phyloP scores from a whole-genome alignment of 2,113 vertebrate genomes.

The Epinephelus fuscoguttatus region DNA sequence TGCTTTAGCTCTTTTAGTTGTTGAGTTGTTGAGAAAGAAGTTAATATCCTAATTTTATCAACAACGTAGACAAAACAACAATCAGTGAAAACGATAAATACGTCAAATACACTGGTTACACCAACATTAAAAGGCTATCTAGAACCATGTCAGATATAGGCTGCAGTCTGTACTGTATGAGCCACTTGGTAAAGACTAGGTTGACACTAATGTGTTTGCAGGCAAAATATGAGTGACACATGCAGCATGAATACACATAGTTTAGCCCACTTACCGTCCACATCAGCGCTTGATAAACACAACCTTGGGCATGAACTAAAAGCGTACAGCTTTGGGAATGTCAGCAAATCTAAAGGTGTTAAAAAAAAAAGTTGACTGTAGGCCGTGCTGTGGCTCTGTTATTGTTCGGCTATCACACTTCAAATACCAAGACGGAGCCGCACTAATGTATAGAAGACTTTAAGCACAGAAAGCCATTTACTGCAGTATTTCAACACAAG shows the following conservation, averaged over 20 bases:
- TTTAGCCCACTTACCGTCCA: background rate
- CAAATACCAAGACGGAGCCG: background rate
- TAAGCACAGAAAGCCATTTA: background rate
- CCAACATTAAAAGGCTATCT: background rate
- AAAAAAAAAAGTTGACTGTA: background rate
- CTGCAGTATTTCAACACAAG: background rate
- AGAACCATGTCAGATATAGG: too few species aligned
- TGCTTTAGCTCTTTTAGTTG: too few species aligned
- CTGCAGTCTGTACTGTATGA: background rate
- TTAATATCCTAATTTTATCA: background rate
- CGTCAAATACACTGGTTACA: background rate
- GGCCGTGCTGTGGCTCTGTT: too few species aligned
- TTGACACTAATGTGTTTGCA: conserved; percentile 34
- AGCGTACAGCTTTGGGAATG: background rate
- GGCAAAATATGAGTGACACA: conserved; percentile 7
- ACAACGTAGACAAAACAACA: background rate
- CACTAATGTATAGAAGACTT: too few species aligned
- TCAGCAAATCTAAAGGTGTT: background rate
- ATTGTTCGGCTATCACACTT: background rate
- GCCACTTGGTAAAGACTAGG: background rate
- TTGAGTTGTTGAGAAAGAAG: too few species aligned
- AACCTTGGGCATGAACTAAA: conserved; percentile 2
- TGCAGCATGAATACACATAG: conserved; percentile 5
- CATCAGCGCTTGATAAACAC: conserved; percentile 11
- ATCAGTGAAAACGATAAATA: background rate